Evolutionary conservation across 1,140 invertebrate species (phyloP).

Genomic region (Kradibia gibbosae): DNA sequence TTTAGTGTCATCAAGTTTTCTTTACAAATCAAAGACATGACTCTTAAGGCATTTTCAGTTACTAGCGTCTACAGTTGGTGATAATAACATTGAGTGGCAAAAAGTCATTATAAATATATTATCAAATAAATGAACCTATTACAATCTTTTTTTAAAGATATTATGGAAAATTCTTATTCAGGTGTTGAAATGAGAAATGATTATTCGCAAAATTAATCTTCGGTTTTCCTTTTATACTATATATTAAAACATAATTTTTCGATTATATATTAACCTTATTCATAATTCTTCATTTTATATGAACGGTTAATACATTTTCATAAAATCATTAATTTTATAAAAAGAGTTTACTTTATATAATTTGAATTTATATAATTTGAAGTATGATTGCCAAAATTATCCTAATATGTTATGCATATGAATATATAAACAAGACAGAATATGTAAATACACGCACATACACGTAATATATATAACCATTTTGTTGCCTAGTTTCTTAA

Average conservation of each 20-base stretch:
- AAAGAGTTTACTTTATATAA: too few relatives aligned
- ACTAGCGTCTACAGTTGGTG: background rate
- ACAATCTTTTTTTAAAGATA: background rate
- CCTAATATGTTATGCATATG: too few relatives aligned
- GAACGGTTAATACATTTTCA: too few relatives aligned
- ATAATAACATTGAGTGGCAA: constrained; percentile 17
- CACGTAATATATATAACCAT: too few relatives aligned
- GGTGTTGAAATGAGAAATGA: background rate
- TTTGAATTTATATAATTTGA: too few relatives aligned
- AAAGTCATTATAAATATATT: background rate
- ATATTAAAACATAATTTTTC: background rate
- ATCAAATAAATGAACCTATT: constrained; percentile 1
- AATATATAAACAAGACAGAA: too few relatives aligned
- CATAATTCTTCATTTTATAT: too few relatives aligned
- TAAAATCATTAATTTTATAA: too few relatives aligned
- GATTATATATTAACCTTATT: background rate
- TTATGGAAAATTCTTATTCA: background rate
- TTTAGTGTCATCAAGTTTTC: background rate
- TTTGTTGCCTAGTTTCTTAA: too few relatives aligned
- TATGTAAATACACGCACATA: too few relatives aligned
- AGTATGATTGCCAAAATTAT: too few relatives aligned
- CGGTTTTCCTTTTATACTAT: background rate
- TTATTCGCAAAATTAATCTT: background rate
- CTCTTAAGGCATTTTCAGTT: background rate
- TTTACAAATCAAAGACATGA: background rate